A percentile compares a stretch with the other conserved stretches of the same genome.
phyloP scores from a whole-genome alignment of 2,113 vertebrate genomes.

The Gopherus evgoodei region DNA sequence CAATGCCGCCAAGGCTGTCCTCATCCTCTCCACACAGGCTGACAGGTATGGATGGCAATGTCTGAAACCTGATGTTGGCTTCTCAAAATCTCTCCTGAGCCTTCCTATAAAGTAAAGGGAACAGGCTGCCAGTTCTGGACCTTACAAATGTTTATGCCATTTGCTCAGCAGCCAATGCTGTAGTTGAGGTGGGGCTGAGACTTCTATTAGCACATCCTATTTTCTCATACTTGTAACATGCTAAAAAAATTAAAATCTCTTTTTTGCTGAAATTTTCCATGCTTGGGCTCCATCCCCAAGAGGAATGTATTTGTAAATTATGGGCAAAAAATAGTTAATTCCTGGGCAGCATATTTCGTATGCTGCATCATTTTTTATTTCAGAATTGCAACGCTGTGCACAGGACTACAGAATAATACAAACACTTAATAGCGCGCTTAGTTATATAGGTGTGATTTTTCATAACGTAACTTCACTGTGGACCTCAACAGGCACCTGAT shows the following conservation, averaged over 20 bases:
- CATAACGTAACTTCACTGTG: background rate
- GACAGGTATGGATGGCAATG: slow-evolving; percentile 83
- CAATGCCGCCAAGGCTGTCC: slow-evolving; percentile 90
- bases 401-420: background rate
- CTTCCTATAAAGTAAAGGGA: background rate
- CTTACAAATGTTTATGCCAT: fast-evolving
- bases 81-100: background rate
- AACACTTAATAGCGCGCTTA: background rate
- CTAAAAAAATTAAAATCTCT: background rate
- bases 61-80: background rate
- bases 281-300: background rate
- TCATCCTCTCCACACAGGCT: slow-evolving; percentile 90
- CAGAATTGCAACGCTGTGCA: background rate
- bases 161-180: background rate
- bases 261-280: background rate
- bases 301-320: background rate
- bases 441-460: background rate
- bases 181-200: background rate
- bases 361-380: background rate
- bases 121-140: background rate
- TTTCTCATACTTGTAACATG: background rate
- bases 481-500: background rate
- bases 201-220: background rate
- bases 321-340: background rate
- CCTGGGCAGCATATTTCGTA: background rate